A percentile compares a stretch with the other conserved stretches of the same genome.
phyloP scores from a whole-genome alignment of 1,140 invertebrate genomes.

The Drosophila pseudoobscura region DNA sequence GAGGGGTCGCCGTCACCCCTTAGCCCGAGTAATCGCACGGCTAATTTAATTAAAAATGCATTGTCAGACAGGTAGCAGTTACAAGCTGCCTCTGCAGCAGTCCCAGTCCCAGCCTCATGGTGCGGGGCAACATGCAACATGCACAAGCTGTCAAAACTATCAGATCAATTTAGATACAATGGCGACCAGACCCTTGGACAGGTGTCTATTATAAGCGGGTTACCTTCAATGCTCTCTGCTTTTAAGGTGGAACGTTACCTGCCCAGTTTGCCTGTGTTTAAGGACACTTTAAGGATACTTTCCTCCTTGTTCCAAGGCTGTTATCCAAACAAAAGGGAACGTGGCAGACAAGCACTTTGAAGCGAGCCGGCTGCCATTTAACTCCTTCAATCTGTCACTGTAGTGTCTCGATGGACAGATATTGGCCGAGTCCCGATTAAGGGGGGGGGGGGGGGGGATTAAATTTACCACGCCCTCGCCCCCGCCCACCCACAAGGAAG shows the following conservation, averaged over 20 bases:
- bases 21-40: conserved; percentile 2
- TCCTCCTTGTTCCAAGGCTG: background rate
- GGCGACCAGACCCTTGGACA: background rate
- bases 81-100: background rate
- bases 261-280: no score
- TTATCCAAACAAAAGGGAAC: conserved; percentile 11
- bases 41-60: conserved; percentile 75
- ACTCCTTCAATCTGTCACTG: conserved; percentile 79
- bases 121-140: background rate
- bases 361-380: conserved; percentile 54
- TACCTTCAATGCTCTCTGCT: no score
- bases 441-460: conserved; percentile 49
- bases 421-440: conserved; percentile 34
- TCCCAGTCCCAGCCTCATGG: background rate
- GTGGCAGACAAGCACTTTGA: conserved; percentile 31
- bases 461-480: conserved; percentile 63
- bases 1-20: conserved; percentile 4
- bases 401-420: conserved; percentile 71
- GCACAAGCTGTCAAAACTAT: conserved; percentile 61
- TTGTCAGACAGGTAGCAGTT: conserved; percentile 41
- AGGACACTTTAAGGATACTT: no score
- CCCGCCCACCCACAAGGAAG: conserved; percentile 29
- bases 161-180: conserved; percentile 45
- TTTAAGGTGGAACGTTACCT: no score
- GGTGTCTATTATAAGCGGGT: background rate